Evolutionary conservation across 35 echinoderm and acorn worm species (phyloP), one percentile per base, ranked within the genome.

Genomic region (Ophiothrix spiculata): DNA sequence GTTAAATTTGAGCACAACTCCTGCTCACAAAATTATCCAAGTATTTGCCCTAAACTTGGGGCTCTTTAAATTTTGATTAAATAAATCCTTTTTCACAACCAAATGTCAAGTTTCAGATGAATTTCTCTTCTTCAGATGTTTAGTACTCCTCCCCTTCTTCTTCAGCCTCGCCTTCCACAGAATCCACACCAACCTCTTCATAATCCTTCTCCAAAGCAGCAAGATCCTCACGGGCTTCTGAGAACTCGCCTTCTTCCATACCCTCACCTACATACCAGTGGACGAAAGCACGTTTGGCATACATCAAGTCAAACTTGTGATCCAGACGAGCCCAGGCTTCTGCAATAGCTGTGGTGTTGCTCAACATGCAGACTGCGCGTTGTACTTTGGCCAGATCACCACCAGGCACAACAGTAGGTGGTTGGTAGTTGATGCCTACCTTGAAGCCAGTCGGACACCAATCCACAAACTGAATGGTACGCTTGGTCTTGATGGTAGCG

Each of bases 371-470:
- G 80, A 90, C 88, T 39, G 88, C 88, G 33, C 88, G 80, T 39
- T 77, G 37, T n/a, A 90, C 75, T 39, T 90, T 77, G 64, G 80
- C 88, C 60, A 90, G 79, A 40, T 90, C 88, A n/a, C 88, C 88
- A 21, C 80, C 73, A 31, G 88, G 80, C 19, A 83, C 80, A 40
- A 90, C 88, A 74, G 88, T 90, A 13, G 88, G 88, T 60, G 88
- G 88, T 37, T 90, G 88, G 75, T 90, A 90, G 90, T 92, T 92
- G 79, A 92, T 92, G 63, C 90, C 90, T 16, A 92, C 90, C 32
- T 92, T 92, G 85, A 92, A 92, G 23, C 90, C 90, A 64, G 90
- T 92, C 83, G 90, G 90, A 81, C 90, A 92, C 90, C 90, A 92
- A 79, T 92, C 90, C 0, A 92, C 90, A 42, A 92, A 93, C 60